A percentile compares a stretch with the other conserved stretches of the same genome.
Evolutionary conservation across 2,888 invertebrate genomes (phyloP).

Genomic region (Deilephila porcellus): DNA sequence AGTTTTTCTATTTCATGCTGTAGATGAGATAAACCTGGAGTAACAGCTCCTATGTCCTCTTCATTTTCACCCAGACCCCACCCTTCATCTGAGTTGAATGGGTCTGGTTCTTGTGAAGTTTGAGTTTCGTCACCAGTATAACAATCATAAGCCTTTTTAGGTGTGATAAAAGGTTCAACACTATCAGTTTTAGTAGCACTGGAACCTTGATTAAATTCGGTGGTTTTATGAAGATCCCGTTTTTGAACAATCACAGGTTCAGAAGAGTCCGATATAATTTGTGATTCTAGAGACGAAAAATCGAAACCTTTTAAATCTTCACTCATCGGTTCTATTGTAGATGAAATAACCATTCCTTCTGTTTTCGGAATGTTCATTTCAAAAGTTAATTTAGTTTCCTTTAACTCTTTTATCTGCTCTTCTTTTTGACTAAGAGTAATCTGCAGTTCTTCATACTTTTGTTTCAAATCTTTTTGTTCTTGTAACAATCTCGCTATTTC

Average conservation of each 20-base stretch:
- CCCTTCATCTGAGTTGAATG: constrained; percentile 77
- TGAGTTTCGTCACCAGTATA: constrained; percentile 62
- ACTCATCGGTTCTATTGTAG: constrained; percentile 72
- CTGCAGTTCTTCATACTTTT: constrained; percentile 60
- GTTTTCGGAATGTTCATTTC: constrained; percentile 82
- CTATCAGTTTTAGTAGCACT: constrained; percentile 41
- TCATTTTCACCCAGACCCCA: constrained; percentile 73
- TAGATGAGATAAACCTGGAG: constrained; percentile 81
- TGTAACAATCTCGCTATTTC: constrained; percentile 52
- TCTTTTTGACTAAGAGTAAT: constrained; percentile 61
- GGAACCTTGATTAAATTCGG: constrained; percentile 53
- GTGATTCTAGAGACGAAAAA: constrained; percentile 69
- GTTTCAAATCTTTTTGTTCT: constrained; percentile 55
- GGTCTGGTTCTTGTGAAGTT: constrained; percentile 56
- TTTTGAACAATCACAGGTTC: constrained; percentile 45
- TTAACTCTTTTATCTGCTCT: constrained; percentile 67
- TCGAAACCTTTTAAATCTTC: constrained; percentile 57
- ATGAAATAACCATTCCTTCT: constrained; percentile 80
- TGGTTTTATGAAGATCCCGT: constrained; percentile 49
- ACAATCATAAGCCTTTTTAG: constrained; percentile 84
- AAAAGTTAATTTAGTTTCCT: constrained; percentile 69
- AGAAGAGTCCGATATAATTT: constrained; percentile 66
- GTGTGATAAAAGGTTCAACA: constrained; percentile 73
- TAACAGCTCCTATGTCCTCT: constrained; percentile 62
- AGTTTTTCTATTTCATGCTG: constrained; percentile 85